Evolutionary conservation across 2,888 invertebrate species (phyloP).

Genomic region (Drosophila affinis): DNA sequence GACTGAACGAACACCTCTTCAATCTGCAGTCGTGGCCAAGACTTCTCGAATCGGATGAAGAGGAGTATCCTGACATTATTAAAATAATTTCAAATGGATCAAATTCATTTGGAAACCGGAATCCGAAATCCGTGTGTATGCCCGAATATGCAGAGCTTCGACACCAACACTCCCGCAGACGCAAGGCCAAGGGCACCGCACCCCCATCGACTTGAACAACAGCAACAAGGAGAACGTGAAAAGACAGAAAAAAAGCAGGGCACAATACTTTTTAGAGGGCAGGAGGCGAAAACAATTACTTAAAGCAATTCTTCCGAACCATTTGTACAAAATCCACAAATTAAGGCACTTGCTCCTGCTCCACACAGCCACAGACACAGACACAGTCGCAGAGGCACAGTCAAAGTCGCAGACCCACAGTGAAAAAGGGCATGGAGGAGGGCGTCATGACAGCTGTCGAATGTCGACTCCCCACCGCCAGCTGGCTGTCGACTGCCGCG

Average conservation of each 20-base stretch:
- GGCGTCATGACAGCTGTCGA: constrained; percentile 48
- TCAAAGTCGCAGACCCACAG: constrained; percentile 9
- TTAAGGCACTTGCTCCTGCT: constrained; percentile 75
- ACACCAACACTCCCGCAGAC: not conserved
- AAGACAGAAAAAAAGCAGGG: constrained; percentile 40
- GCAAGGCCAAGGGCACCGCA: not conserved
- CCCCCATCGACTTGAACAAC: not conserved
- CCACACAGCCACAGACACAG: constrained; percentile 32
- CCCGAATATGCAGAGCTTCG: no score
- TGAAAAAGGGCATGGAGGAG: not conserved
- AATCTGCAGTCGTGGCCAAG: not conserved
- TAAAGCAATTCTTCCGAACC: constrained; percentile 77
- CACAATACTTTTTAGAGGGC: constrained; percentile 38
- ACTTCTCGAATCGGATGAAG: not conserved
- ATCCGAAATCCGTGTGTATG: no score
- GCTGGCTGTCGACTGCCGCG: constrained; percentile 39
- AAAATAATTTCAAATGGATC: constrained; percentile 2
- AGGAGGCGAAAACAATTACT: constrained; percentile 73
- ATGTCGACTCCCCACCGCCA: constrained; percentile 24
- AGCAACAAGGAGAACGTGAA: constrained; percentile 14
- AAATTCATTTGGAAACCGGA: not conserved
- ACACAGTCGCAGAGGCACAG: constrained; percentile 28
- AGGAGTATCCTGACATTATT: constrained; percentile 14
- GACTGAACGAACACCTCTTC: not conserved
- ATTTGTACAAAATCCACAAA: constrained; percentile 80